Conservation (phyloP, 2,797 vertebrate species). For the Gadopsis marmoratus region DNA sequence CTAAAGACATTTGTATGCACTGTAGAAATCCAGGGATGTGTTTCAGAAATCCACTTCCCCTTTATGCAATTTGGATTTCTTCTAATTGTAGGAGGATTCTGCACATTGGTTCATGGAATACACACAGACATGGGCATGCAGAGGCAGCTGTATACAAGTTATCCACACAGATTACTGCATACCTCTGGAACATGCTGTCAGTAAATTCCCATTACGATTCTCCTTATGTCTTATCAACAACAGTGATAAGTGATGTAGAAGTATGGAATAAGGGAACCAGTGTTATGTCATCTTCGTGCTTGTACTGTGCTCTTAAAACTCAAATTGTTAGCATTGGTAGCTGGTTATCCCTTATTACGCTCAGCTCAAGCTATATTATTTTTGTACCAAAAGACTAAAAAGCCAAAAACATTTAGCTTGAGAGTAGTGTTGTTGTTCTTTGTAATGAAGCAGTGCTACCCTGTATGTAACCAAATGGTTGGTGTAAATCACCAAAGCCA, state of each 20-base stretch:
- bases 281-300: slow-evolving; percentile 69
- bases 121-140: slow-evolving; percentile 8
- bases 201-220: slow-evolving; percentile 13
- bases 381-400: slow-evolving; percentile 78
- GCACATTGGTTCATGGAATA: slow-evolving; percentile 41
- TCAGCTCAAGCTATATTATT: slow-evolving; percentile 69
- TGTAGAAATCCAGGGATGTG: slow-evolving; percentile 62
- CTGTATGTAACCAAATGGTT: slow-evolving; percentile 80
- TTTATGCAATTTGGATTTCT: slow-evolving; percentile 62
- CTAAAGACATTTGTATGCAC: slow-evolving; percentile 55
- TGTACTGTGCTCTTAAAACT: slow-evolving; percentile 58
- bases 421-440: slow-evolving; percentile 78
- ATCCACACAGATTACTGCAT: slow-evolving; percentile 32
- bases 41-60: slow-evolving; percentile 48
- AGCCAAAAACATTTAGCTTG: slow-evolving; percentile 78
- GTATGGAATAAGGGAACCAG: slow-evolving; percentile 38
- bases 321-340: slow-evolving; percentile 50
- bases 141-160: slow-evolving; percentile 1
- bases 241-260: slow-evolving; percentile 26
- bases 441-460: slow-evolving; percentile 75
- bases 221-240: slow-evolving; percentile 43
- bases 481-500: slow-evolving; percentile 80
- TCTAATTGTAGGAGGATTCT: slow-evolving; percentile 22
- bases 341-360: slow-evolving; percentile 41
- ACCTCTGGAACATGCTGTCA: slow-evolving; percentile 46